Base-by-base conservation (phyloP, 2,888 invertebrate genomes). In the Lymantria dispar region DNA sequence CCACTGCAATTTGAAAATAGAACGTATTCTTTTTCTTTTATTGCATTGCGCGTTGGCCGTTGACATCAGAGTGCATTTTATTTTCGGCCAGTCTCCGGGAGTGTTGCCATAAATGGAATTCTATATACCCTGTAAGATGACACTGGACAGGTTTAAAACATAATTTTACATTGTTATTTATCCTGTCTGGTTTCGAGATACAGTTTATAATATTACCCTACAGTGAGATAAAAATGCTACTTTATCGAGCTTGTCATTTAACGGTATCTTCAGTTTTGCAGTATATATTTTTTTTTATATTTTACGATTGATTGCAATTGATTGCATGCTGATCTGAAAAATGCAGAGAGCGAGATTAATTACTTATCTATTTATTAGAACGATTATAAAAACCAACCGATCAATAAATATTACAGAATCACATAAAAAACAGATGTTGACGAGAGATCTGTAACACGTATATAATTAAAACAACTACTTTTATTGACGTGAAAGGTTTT, bases 1-100 rank as follows among this genome's bases (percentile, higher is more conserved):
- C 76, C 78, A 75, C 75, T 82, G 83, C 83, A 83, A 83, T 83
- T 86, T 86, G 80, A 83, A 87, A 87, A 87, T 87, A 89, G 88
- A 88, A 82, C 65, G 59, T 48, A 50, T 66, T 58, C 70, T 75
- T 43, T 85, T 83, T 83, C 82, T 79, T 74, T 78, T 80, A 70
- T 84, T 88, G 89, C 89, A 88, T 86, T 78, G 79, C 74, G 64
- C 60, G 67, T 63, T 81, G 89, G 85, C 74, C 87, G 85, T 82
- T 84, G 85, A 83, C 88, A 84, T 83, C 77, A 60, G 71, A 70
- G 74, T 82, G 85, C 84, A 84, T 79, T 70, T 77, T 87, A 89
- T 89, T 87, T 87, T 83, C 72, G 84, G 82, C 76, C 78, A 78
- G 77, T 76, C 83, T 76, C 81, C 83, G 78, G 74, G 79, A 75